Evolutionary conservation across 2,797 vertebrate genomes (phyloP).

Genomic region (Cryptoblepharus egeriae): DNA sequence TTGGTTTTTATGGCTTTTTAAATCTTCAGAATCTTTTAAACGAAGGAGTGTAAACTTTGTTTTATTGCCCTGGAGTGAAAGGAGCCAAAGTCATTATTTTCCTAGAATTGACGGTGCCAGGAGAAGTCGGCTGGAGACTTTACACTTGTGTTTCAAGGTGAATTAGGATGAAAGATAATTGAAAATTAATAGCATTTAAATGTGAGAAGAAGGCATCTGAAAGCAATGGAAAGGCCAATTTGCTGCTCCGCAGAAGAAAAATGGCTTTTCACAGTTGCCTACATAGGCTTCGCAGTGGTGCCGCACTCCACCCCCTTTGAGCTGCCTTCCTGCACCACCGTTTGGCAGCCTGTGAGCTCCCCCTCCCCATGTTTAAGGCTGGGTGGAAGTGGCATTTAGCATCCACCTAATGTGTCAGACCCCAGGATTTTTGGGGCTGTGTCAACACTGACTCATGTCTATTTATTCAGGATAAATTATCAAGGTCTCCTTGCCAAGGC

Average conservation of each 20-base stretch:
- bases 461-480: slow-evolving; percentile 67
- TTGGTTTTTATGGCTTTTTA: slow-evolving; percentile 76
- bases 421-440: slow-evolving; percentile 69
- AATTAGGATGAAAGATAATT: slow-evolving; percentile 75
- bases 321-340: slow-evolving; percentile 52
- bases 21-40: slow-evolving; percentile 74
- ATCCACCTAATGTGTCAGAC: slow-evolving; percentile 72
- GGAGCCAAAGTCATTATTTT: slow-evolving; percentile 80
- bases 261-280: slow-evolving; percentile 57
- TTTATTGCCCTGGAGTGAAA: slow-evolving; percentile 70
- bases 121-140: slow-evolving; percentile 72
- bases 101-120: slow-evolving; percentile 72
- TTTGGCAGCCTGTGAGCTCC: slow-evolving; percentile 54
- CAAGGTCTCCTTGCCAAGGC: slow-evolving; percentile 67
- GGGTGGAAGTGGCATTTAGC: slow-evolving; percentile 68
- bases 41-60: slow-evolving; percentile 76
- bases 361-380: slow-evolving; percentile 48
- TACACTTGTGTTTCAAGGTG: slow-evolving; percentile 73
- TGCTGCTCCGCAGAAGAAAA: slow-evolving; percentile 63
- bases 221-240: slow-evolving; percentile 55
- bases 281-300: slow-evolving; percentile 9
- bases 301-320: slow-evolving; percentile 45
- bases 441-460: slow-evolving; percentile 71
- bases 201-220: slow-evolving; percentile 58
- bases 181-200: slow-evolving; percentile 71